phyloP scores from a whole-genome alignment of 2,113 vertebrate species.

The cat (Felis catus) region F.catus_Fca126_mat1.0 CM031419.1:78485001-78485500 shows the following conservation, averaged over 20 bases:
- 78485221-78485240: background rate
- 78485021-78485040: conserved; percentile 75
- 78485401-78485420: conserved; percentile 69
- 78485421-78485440: conserved; percentile 66
- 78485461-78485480: conserved; percentile 74
- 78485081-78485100: conserved; percentile 63
- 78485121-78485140: background rate
- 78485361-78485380: background rate
- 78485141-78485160: background rate
- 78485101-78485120: conserved; percentile 40
- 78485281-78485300: background rate
- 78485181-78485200: background rate
- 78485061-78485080: conserved; percentile 46
- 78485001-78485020: conserved; percentile 76
- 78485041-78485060: conserved; percentile 37
- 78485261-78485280: background rate
- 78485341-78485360: background rate
- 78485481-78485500: conserved; percentile 67
- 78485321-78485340: background rate
- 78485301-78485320: background rate
- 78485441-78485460: conserved; percentile 58
- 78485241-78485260: background rate
- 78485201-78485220: background rate
- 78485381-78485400: conserved; percentile 47
- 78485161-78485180: background rate